Conservation (phyloP, 2,888 invertebrate genomes). For the Iphiclides podalirius region DNA sequence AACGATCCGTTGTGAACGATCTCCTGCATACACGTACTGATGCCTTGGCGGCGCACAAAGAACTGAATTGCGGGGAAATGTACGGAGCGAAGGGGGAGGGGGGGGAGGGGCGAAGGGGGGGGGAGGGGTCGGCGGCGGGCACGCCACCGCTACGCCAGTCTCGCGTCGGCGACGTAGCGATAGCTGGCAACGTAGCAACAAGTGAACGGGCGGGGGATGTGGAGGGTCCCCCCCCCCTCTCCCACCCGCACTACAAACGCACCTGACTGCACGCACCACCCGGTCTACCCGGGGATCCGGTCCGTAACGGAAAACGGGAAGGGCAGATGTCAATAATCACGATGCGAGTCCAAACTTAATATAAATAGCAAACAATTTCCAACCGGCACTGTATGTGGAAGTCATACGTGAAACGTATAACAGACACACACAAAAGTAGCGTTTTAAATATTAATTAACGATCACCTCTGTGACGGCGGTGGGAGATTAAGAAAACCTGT, state of each 20-base stretch:
- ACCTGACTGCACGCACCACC: conserved; percentile 62
- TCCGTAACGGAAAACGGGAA: conserved; percentile 48
- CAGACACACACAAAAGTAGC: no score
- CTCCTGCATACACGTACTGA: conserved; percentile 55
- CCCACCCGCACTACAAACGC: conserved; percentile 52
- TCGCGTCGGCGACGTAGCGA: conserved; percentile 50
- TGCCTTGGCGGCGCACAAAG: conserved; percentile 73
- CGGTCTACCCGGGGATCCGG: conserved; percentile 36
- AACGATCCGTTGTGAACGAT: conserved; percentile 48
- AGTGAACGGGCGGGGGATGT: conserved; percentile 70
- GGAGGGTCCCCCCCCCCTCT: conserved; percentile 37
- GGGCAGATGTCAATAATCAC: conserved; percentile 64
- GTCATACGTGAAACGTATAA: neutral
- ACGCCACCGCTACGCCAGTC: conserved; percentile 62
- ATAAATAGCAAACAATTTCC: conserved; percentile 15
- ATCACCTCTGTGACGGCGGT: no score
- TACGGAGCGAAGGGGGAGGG: conserved; percentile 51
- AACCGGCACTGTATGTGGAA: neutral
- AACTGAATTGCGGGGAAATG: conserved; percentile 74
- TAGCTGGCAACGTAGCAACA: conserved; percentile 72
- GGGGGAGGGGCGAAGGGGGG: conserved; percentile 51
- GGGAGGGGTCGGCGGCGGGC: conserved; percentile 37
- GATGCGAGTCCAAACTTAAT: conserved; percentile 29
- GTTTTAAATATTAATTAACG: no score
- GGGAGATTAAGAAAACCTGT: no score